Percentiles rank a stretch among this genome's conserved stretches.
These are phyloP conservation scores for Osmerus eperlanus DNA, from an alignment of 2,113 vertebrate species.

Conservation along the genomic window DNA sequence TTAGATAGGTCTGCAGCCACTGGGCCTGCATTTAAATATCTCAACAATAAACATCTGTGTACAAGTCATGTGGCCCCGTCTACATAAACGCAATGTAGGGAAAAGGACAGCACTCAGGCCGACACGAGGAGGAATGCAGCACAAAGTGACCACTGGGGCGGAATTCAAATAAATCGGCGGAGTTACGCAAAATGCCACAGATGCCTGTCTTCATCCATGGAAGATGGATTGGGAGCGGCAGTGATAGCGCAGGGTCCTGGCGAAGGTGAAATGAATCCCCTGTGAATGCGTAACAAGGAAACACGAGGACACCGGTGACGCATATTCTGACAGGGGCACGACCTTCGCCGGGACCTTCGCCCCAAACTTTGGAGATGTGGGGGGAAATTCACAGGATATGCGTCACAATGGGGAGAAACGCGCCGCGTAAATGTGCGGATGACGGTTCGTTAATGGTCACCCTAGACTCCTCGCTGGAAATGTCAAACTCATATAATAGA, in stretches of 20 bases:
- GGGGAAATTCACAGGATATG: constrained; percentile 54
- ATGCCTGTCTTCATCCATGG: constrained; percentile 26
- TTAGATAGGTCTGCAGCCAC: no score
- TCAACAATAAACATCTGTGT: no score
- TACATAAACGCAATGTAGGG: neutral
- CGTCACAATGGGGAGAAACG: constrained; percentile 52
- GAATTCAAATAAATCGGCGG: constrained; percentile 29
- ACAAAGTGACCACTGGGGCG: neutral
- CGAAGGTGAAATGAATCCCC: constrained; percentile 47
- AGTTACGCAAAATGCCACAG: constrained; percentile 45
- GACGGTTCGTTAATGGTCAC: constrained; percentile 35
- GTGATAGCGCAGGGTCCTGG: constrained; percentile 6
- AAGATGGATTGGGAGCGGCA: constrained; percentile 16
- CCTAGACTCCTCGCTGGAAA: constrained; percentile 38
- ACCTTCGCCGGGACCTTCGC: constrained; percentile 60
- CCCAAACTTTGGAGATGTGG: constrained; percentile 46
- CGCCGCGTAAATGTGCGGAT: constrained; percentile 30
- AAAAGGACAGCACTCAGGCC: constrained; percentile 19
- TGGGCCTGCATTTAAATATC: no score
- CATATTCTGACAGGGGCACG: constrained; percentile 47
- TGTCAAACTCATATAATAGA: constrained; percentile 43
- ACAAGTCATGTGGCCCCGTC: no score
- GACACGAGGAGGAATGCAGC: constrained; percentile 19
- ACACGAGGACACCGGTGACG: constrained; percentile 58
- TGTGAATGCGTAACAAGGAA: constrained; percentile 54